Conservation (phyloP, 2,113 vertebrate genomes). For the Phylloscopus trochilus region DNA sequence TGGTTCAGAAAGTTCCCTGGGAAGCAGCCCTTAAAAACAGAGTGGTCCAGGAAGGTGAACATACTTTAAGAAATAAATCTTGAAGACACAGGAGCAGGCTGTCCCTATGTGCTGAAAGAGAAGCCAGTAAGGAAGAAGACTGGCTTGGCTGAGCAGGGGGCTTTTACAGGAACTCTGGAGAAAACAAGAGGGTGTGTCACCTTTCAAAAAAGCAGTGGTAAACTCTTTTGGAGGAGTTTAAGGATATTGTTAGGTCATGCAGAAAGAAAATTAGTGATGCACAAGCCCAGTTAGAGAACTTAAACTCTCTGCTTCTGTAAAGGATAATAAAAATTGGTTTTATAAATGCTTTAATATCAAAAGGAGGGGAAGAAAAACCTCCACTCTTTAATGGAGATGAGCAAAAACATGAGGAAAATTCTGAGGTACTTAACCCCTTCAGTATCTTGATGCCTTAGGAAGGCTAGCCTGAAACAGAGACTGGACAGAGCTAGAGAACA, state of each 20-base stretch:
- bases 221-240: not conserved
- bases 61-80: not conserved
- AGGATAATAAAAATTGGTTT: not conserved
- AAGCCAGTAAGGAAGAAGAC: not conserved
- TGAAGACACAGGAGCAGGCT: rapidly evolving
- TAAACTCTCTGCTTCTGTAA: not conserved
- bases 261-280: not conserved
- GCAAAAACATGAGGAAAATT: not conserved
- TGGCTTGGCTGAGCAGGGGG: not conserved
- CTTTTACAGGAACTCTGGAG: not conserved
- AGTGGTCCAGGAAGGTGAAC: not conserved
- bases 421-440: not conserved
- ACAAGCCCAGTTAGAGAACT: not conserved
- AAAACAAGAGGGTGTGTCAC: not conserved
- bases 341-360: not conserved
- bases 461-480: too few relatives aligned
- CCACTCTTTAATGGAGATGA: not conserved
- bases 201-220: not conserved
- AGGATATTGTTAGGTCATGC: not conserved
- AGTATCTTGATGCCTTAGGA: not conserved
- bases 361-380: not conserved
- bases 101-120: rapidly evolving
- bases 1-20: not conserved
- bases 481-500: too few relatives aligned
- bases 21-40: not conserved